These are phyloP conservation scores for Atlantisia rogersi DNA, from an alignment of 2,113 vertebrate genomes.

Conservation along the genomic window DNA sequence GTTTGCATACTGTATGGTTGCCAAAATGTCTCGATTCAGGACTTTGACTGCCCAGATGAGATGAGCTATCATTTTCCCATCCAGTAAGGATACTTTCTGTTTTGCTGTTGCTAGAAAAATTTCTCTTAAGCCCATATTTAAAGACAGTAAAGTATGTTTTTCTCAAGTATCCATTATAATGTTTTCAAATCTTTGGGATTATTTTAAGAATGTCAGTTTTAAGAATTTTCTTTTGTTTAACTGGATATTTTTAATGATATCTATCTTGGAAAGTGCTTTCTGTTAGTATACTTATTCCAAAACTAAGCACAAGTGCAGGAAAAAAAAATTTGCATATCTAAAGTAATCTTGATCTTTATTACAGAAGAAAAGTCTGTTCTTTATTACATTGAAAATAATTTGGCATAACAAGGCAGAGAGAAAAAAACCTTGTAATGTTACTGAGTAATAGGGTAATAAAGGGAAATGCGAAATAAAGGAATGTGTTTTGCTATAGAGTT, in stretches of 20 bases:
- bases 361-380: not conserved
- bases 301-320: not conserved
- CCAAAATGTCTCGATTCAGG: constrained; percentile 14
- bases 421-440: not conserved
- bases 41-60: not conserved
- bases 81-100: not conserved
- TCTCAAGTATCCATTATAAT: not conserved
- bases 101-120: not conserved
- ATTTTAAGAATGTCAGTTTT: not conserved
- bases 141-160: not conserved
- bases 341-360: not conserved
- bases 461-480: not conserved
- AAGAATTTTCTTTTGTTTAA: not conserved
- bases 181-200: not conserved
- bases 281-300: not conserved
- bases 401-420: not conserved
- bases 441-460: not conserved
- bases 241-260: not conserved
- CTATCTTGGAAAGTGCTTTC: not conserved
- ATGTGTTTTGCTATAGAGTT: not conserved
- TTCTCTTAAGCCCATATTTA: not conserved
- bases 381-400: not conserved
- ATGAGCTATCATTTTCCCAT: not conserved
- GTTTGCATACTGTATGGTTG: constrained; percentile 42
- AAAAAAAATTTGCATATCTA: not conserved